phyloP scores from a whole-genome alignment of 2,797 vertebrate genomes.

The Rhynchonycteris naso region DNA sequence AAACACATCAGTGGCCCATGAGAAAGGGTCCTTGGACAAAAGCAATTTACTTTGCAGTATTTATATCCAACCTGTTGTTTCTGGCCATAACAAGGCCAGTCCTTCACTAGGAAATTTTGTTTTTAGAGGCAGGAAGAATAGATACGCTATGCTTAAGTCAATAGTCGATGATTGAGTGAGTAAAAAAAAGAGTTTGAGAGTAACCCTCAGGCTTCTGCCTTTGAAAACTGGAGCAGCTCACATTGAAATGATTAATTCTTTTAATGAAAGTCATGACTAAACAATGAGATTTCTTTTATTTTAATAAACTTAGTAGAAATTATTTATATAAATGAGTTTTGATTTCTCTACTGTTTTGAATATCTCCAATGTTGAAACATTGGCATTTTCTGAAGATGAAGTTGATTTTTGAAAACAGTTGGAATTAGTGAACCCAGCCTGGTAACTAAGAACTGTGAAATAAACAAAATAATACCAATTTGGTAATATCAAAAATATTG shows the following conservation, averaged over 20 bases:
- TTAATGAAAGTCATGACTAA: slow-evolving; percentile 62
- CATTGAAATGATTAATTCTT: slow-evolving; percentile 59
- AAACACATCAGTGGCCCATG: background rate
- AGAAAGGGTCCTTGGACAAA: background rate
- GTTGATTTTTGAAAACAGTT: slow-evolving; percentile 59
- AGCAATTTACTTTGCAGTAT: background rate
- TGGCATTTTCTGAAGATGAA: slow-evolving; percentile 56
- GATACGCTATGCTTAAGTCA: background rate
- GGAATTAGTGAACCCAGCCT: slow-evolving; percentile 63
- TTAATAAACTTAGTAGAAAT: slow-evolving; percentile 65
- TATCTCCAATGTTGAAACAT: slow-evolving; percentile 54
- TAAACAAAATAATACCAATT: slow-evolving; percentile 65
- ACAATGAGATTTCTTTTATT: slow-evolving; percentile 60
- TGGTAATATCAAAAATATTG: slow-evolving; percentile 57
- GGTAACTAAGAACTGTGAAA: slow-evolving; percentile 65
- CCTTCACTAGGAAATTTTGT: background rate
- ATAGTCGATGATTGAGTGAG: background rate
- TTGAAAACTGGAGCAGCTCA: slow-evolving; percentile 3
- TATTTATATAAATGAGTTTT: slow-evolving; percentile 63
- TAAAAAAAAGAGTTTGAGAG: background rate
- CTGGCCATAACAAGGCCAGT: background rate
- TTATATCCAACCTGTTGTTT: background rate
- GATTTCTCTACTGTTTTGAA: slow-evolving; percentile 68
- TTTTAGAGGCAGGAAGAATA: background rate
- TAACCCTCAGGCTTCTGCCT: background rate